phyloP scores from a whole-genome alignment of 2,888 invertebrate genomes.

The Hypomecis atomaria region DNA sequence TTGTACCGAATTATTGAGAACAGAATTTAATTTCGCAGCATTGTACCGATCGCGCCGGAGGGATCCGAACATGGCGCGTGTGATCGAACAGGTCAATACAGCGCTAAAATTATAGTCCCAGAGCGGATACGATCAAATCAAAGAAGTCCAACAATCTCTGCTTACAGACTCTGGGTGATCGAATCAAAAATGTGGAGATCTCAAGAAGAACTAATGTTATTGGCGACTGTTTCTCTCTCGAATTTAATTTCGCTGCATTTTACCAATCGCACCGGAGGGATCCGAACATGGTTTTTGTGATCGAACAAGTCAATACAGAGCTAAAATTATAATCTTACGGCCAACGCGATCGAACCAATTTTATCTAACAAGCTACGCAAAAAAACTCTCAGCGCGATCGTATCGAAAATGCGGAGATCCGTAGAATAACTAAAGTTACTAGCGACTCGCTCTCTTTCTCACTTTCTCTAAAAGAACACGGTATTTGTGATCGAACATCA shows the following conservation, averaged over 20 bases:
- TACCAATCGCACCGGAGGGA: slow-evolving; percentile 54
- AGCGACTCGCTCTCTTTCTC: slow-evolving; percentile 33
- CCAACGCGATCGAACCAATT: neutral
- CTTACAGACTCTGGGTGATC: too few species aligned
- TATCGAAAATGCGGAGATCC: too few species aligned
- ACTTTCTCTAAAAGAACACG: slow-evolving; percentile 59
- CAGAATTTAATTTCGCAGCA: slow-evolving; percentile 64
- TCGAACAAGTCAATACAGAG: slow-evolving; percentile 48
- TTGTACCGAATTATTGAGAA: slow-evolving; percentile 52
- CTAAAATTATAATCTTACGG: slow-evolving; percentile 35
- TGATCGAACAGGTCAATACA: slow-evolving; percentile 49
- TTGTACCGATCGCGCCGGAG: slow-evolving; percentile 53
- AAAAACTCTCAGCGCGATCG: too few species aligned
- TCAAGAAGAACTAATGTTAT: too few species aligned
- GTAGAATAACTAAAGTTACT: too few species aligned
- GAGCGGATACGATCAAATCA: slow-evolving; percentile 8
- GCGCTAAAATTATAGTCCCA: slow-evolving; percentile 35
- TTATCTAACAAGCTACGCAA: too few species aligned
- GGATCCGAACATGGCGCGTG: slow-evolving; percentile 55
- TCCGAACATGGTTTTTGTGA: slow-evolving; percentile 52
- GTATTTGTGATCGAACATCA: slow-evolving; percentile 50
- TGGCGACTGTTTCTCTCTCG: slow-evolving; percentile 3
- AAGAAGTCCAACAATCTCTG: too few species aligned
- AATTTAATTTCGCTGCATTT: slow-evolving; percentile 65
- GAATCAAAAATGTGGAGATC: too few species aligned